Percentiles rank a stretch among this genome's conserved stretches.
phyloP scores from a whole-genome alignment of 2,797 vertebrate species.

The Takifugu ocellatus region DNA sequence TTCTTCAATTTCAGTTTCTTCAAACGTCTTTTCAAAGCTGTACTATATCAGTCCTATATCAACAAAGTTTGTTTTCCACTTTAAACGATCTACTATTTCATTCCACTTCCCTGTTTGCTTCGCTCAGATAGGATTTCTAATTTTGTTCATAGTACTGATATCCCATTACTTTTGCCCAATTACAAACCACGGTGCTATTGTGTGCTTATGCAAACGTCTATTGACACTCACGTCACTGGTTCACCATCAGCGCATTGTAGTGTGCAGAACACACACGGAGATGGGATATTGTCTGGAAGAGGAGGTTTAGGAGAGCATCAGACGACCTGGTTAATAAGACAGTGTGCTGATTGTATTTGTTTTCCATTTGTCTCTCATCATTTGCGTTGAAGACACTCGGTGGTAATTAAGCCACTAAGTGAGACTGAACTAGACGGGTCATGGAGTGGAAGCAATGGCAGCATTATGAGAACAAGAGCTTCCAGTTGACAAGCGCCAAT shows the following conservation, averaged over 20 bases:
- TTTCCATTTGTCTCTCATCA: conserved; percentile 70
- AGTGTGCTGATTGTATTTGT: conserved; percentile 72
- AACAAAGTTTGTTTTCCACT: too few species aligned
- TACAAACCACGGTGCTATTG: conserved; percentile 42
- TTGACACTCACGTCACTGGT: conserved; percentile 48
- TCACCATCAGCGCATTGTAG: conserved; percentile 43
- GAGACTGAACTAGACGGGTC: conserved; percentile 68
- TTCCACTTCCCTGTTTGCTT: conserved; percentile 33
- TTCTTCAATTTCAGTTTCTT: too few species aligned
- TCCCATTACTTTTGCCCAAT: conserved; percentile 42
- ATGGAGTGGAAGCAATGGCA: conserved; percentile 53
- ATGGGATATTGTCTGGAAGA: conserved; percentile 28
- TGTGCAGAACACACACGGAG: conserved; percentile 53
- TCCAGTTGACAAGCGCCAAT: conserved; percentile 63
- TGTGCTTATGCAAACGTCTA: conserved; percentile 65
- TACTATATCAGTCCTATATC: too few species aligned
- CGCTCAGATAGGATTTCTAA: conserved; percentile 31
- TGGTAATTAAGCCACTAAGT: conserved; percentile 73
- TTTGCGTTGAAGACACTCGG: conserved; percentile 65
- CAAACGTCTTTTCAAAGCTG: too few species aligned
- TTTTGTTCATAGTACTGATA: neutral
- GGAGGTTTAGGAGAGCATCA: conserved; percentile 46
- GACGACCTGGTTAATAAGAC: conserved; percentile 71
- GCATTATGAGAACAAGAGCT: conserved; percentile 62
- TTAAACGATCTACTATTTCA: too few species aligned